Evolutionary conservation across 2,888 invertebrate species (phyloP).

Genomic region (Volucella inflata): DNA sequence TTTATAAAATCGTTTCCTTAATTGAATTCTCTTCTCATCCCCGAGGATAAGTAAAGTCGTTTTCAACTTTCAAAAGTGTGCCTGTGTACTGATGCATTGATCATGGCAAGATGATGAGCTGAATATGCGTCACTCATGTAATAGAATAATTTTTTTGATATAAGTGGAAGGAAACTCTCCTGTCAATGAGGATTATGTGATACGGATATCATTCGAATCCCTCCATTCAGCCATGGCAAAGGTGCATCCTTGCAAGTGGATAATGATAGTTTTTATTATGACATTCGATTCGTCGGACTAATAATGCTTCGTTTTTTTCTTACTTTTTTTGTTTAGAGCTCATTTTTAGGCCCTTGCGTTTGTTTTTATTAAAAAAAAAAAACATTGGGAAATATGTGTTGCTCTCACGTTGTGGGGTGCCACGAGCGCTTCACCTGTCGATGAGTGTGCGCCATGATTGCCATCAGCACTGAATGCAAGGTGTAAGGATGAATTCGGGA

Average conservation of each 20-base stretch:
- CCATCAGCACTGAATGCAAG: conserved; percentile 66
- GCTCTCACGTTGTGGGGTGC: conserved; percentile 70
- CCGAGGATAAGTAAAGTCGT: conserved; percentile 9
- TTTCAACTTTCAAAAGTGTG: conserved; percentile 49
- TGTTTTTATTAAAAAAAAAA: conserved; percentile 37
- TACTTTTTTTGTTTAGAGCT: neutral
- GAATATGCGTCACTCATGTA: conserved; percentile 44
- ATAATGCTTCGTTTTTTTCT: conserved; percentile 29
- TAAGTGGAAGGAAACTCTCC: neutral
- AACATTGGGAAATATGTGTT: conserved; percentile 59
- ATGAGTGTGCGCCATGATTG: conserved; percentile 62
- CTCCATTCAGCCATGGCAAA: conserved; percentile 45
- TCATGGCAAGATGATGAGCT: conserved; percentile 31
- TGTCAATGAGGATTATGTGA: neutral
- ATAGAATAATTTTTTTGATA: conserved; percentile 24
- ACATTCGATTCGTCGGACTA: conserved; percentile 67
- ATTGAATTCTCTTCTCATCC: conserved; percentile 51
- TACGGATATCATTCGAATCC: conserved; percentile 24
- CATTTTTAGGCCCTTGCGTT: conserved; percentile 13
- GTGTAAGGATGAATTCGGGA: conserved; percentile 40
- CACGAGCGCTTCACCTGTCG: conserved; percentile 60
- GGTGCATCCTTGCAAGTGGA: conserved; percentile 64
- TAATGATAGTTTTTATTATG: conserved; percentile 74
- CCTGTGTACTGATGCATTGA: conserved; percentile 45
- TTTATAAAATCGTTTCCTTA: conserved; percentile 60